These are phyloP conservation scores for Loriculus beryllinus DNA, from an alignment of 2,797 vertebrate species.

Conservation along the genomic window DNA sequence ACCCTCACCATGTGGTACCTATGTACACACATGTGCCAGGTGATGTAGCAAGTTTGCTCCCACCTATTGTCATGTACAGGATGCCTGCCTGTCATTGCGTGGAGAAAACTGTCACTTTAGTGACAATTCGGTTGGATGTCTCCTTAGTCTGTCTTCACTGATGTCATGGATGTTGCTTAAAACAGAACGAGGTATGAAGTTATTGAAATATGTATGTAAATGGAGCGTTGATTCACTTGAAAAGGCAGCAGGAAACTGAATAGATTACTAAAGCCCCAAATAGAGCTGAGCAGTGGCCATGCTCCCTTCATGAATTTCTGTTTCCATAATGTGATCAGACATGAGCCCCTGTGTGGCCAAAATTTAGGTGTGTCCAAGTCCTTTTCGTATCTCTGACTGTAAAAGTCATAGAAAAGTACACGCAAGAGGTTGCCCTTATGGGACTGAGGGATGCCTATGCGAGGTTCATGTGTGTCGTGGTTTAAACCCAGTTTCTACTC, in stretches of 20 bases:
- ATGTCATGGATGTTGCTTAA: neutral
- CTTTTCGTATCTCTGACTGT: neutral
- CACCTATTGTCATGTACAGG: fast-evolving
- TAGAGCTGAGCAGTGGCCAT: neutral
- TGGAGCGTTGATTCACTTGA: neutral
- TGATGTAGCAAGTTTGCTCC: neutral
- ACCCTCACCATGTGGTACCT: neutral
- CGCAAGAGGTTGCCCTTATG: neutral
- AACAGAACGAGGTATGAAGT: neutral
- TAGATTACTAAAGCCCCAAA: neutral
- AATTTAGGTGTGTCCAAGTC: neutral
- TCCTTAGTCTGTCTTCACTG: neutral
- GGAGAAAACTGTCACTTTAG: neutral
- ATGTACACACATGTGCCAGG: fast-evolving
- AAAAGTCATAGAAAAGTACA: neutral
- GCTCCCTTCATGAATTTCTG: neutral
- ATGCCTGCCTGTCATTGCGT: neutral
- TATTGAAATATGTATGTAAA: neutral
- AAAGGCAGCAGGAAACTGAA: neutral
- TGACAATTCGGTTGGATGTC: neutral
- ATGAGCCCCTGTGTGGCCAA: neutral
- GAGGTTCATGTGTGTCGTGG: neutral
- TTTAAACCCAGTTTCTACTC: no score
- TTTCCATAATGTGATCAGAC: neutral
- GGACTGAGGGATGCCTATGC: fast-evolving